phyloP scores from a whole-genome alignment of 2,797 vertebrate species.

The Podarcis lilfordi region DNA sequence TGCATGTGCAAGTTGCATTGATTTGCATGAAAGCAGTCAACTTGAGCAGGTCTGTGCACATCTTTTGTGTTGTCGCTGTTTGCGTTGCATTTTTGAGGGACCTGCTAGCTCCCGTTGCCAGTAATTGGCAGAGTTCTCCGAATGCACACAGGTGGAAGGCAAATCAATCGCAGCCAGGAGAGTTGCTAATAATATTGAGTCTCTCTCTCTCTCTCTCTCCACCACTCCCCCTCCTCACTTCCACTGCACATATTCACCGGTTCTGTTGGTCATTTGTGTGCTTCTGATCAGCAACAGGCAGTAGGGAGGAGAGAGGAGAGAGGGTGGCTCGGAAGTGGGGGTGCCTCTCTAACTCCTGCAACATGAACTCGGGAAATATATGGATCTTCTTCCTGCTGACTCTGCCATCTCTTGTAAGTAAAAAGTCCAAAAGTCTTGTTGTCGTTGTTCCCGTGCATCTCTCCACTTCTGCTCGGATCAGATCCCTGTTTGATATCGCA shows the following conservation, averaged over 20 bases:
- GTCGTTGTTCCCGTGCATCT: constrained; percentile 25
- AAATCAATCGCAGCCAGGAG: not conserved
- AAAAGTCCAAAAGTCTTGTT: not conserved
- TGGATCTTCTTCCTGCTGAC: constrained; percentile 39
- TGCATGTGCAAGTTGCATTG: accelerated
- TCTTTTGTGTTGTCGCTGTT: not conserved
- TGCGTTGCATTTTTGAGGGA: not conserved
- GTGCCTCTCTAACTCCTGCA: constrained; percentile 3
- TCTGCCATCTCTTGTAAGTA: constrained; percentile 68
- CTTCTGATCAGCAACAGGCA: constrained; percentile 32
- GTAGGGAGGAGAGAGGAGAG: not conserved
- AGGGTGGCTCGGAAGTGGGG: constrained; percentile 2
- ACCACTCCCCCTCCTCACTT: not conserved
- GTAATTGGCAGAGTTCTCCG: not conserved
- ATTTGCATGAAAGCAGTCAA: not conserved
- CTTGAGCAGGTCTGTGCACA: not conserved
- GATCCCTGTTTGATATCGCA: not conserved
- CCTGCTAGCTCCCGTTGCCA: not conserved
- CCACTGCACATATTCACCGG: not conserved
- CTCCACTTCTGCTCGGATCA: constrained; percentile 25
- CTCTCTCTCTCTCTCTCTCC: not conserved
- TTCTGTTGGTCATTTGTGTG: constrained; percentile 31
- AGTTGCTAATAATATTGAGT: constrained; percentile 67
- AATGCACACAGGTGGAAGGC: constrained; percentile 3
- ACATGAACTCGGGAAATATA: constrained; percentile 30